Evolutionary conservation across 2,888 invertebrate genomes (phyloP), one percentile per base, ranked within the genome.

Genomic region (Alcis repandata): DNA sequence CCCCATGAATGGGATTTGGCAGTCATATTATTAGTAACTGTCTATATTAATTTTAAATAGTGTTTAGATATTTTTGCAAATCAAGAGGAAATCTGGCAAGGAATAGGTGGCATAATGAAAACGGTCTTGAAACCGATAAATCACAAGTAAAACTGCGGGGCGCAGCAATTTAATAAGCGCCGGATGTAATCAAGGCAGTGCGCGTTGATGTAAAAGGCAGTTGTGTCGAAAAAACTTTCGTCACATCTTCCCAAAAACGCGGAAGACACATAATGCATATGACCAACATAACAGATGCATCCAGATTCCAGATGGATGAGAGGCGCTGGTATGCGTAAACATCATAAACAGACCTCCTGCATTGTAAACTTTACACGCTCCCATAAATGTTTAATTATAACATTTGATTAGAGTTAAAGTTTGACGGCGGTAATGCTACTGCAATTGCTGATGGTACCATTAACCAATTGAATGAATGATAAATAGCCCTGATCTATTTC

Each of bases 271-370:
- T n/a, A 3, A 51, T 19, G 19, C 36, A 49, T 49, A 43, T 6
- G 45, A 57, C 52, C 51, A 63, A 66, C 56, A 72, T 22, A 70
- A 65, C 66, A 66, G 64, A 69, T 69, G 69, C 71, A 66, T 22
- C 70, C 65, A 68, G 64, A 66, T 68, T 22, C 70, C 65, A 68
- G 64, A 66, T 68, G 66, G 57, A 56, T 57, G 20, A 49, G 56
- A 59, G 32, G 48, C 46, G 36, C 10, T n/a, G 66, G 67, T 64
- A 72, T 67, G 70, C 63, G 66, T 74, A 75, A 74, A 74, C 75
- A 74, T 70, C 69, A 72, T 74, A 69, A 75, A 74, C 56, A 48
- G 48, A 22, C 57, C 57, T 15, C 63, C 51, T 22, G 11, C 40
- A 56, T 52, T 63, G 58, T 59, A 43, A 41, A 51, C 59, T 65